phyloP scores from a whole-genome alignment of 92 coral and sea anemone genomes.

The Scolanthus callimorphus region DNA sequence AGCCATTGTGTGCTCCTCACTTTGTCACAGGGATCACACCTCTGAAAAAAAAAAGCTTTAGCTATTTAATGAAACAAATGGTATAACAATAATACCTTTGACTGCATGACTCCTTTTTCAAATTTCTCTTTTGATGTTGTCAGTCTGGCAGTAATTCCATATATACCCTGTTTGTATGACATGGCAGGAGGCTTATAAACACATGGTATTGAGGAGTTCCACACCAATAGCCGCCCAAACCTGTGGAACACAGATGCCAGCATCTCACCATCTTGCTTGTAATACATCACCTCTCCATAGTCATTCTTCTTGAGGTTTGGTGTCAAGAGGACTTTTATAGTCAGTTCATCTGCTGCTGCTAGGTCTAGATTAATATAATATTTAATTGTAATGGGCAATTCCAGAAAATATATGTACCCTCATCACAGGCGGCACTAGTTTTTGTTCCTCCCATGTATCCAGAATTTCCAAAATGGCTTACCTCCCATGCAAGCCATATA shows the following conservation, averaged over 20 bases:
- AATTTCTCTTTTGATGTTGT: slow-evolving; percentile 69
- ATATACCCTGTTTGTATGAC: slow-evolving; percentile 74
- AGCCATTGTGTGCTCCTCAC: too few species aligned
- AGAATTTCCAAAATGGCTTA: too few species aligned
- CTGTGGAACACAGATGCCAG: slow-evolving; percentile 70
- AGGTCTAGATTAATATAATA: neutral
- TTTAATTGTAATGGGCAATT: too few species aligned
- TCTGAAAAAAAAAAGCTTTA: too few species aligned
- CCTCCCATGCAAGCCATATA: too few species aligned
- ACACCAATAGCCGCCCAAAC: slow-evolving; percentile 72
- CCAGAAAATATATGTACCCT: too few species aligned
- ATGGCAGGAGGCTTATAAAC: slow-evolving; percentile 89
- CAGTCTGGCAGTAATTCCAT: slow-evolving; percentile 56
- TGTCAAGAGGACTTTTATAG: slow-evolving; percentile 63
- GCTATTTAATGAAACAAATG: too few species aligned
- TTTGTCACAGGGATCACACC: too few species aligned
- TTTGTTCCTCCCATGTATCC: too few species aligned
- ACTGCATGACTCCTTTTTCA: slow-evolving; percentile 19
- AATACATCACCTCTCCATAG: slow-evolving; percentile 88
- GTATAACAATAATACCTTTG: too few species aligned
- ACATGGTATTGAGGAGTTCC: slow-evolving; percentile 76
- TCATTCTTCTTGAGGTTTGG: slow-evolving; percentile 77
- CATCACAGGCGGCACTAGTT: too few species aligned
- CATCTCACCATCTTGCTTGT: slow-evolving; percentile 65
- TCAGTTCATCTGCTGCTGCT: slow-evolving; percentile 45